Evolutionary conservation across 2,113 vertebrate genomes (phyloP).

Genomic region (Phrynocephalus versicolor): DNA sequence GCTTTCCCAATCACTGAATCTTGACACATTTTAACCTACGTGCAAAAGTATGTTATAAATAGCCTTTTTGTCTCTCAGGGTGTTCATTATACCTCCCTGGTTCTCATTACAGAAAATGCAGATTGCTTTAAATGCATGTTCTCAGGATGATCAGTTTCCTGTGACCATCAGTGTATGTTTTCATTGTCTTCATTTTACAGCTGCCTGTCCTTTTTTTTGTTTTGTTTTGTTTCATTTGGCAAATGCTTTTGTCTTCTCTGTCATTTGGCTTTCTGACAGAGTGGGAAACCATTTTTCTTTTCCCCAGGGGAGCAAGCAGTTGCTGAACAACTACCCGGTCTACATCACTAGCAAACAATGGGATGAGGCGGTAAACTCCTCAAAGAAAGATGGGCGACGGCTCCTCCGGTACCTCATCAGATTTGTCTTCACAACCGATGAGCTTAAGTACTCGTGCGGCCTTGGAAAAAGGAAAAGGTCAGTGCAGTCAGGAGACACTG

Average conservation of each 20-base stretch:
- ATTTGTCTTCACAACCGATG: constrained; percentile 98
- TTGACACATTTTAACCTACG: constrained; percentile 72
- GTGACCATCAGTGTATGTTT: constrained; percentile 44
- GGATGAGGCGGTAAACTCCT: constrained; percentile 98
- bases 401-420: constrained; percentile 98
- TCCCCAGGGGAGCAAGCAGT: constrained; percentile 93
- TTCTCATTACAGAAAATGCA: constrained; percentile 70
- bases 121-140: constrained; percentile 60
- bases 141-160: constrained; percentile 60
- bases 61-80: constrained; percentile 58
- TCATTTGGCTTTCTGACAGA: constrained; percentile 53
- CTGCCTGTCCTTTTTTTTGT: constrained; percentile 44
- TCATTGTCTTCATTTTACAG: constrained; percentile 45
- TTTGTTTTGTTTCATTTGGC: constrained; percentile 51
- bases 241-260: constrained; percentile 45
- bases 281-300: constrained; percentile 33
- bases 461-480: constrained; percentile 99
- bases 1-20: constrained; percentile 65
- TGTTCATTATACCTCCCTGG: constrained; percentile 67
- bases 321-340: constrained; percentile 98
- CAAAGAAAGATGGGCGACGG: constrained; percentile 95
- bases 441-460: constrained; percentile 99
- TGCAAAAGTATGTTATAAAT: constrained; percentile 73
- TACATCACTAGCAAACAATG: constrained; percentile 99
- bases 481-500: constrained; percentile 94